Percentiles rank a stretch among this genome's conserved stretches.
Conservation (phyloP, 1,140 invertebrate species). For the Delia radicum region DNA sequence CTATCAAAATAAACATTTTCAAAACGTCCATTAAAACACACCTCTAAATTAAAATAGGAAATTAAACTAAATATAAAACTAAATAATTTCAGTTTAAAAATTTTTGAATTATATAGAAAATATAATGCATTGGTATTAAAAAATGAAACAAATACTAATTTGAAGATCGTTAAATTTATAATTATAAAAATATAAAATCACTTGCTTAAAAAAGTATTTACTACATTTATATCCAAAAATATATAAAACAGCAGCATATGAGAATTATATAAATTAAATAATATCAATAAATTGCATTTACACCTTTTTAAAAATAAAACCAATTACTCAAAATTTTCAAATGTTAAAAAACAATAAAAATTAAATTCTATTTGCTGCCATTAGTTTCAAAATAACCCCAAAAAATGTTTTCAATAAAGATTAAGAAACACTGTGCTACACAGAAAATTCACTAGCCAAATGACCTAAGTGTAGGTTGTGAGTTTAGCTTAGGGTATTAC, state of each 20-base stretch:
- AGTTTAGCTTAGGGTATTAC: too few species aligned
- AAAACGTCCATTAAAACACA: neutral
- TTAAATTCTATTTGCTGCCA: constrained; percentile 1
- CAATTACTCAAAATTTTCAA: neutral
- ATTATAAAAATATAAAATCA: neutral
- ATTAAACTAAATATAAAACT: neutral
- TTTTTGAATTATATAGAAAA: too few species aligned
- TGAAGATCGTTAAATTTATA: neutral
- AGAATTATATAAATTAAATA: neutral
- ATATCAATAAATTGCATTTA: constrained; percentile 19
- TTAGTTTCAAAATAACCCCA: neutral
- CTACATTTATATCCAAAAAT: too few species aligned
- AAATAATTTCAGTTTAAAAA: neutral
- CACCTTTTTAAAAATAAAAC: neutral
- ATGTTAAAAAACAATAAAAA: neutral
- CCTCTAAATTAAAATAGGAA: neutral
- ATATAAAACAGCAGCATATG: too few species aligned
- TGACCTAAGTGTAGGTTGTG: too few species aligned
- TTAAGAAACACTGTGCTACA: neutral
- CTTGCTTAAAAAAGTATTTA: neutral
- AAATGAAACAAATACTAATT: neutral
- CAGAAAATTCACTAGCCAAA: too few species aligned
- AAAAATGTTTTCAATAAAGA: neutral
- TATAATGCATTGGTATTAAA: too few species aligned
- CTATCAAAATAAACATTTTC: neutral